Evolutionary conservation across 2,797 vertebrate species (phyloP), one percentile per base, ranked within the genome.

Genomic region (Chaetodon trifasciatus): DNA sequence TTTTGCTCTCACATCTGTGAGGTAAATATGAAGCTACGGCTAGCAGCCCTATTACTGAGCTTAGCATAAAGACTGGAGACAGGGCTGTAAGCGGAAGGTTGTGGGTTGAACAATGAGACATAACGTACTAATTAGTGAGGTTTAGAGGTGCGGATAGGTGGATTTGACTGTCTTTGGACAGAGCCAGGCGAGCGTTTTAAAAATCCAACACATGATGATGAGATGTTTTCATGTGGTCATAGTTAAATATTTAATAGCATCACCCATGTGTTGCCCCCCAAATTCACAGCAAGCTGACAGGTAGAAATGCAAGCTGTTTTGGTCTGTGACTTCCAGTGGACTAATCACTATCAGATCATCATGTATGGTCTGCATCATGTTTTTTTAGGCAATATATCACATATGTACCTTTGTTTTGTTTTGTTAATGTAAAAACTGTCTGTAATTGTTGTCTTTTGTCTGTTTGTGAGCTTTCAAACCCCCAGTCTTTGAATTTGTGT

Each of bases 371-470:
- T 32, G 28, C 28, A 49, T 21, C 1, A 0, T 12, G 1, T 19
- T 32, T 49, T 44, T 8, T 19, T 19, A 40, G 35, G 9, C 13
- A n/a, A 24, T 42, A 35, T 52, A 6, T 57, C 24, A 44, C 1
- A 21, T 28, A 1, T 65, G 32, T 70, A 57, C 21, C 10, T 56
- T 50, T 9, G 13, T 53, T 81, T 56, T 61, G 1, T 17, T 53
- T 8, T 24, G 35, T 82, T 65, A 0, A 49, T 76, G 5, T 63
- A 39, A 55, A 66, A 70, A 47, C 13, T 70, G n/a, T 37, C 13
- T 81, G 15, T 63, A 2, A 28, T 12, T 37, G 44, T 66, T 1
- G 7, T 74, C 16, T 62, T 62, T 28, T 76, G 58, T 80, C 47
- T 62, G 21, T 75, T 37, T 63, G 49, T 70, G 57, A 15, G 21